Evolutionary conservation across 1,140 invertebrate genomes (phyloP).

Genomic region (Hirudo medicinalis): DNA sequence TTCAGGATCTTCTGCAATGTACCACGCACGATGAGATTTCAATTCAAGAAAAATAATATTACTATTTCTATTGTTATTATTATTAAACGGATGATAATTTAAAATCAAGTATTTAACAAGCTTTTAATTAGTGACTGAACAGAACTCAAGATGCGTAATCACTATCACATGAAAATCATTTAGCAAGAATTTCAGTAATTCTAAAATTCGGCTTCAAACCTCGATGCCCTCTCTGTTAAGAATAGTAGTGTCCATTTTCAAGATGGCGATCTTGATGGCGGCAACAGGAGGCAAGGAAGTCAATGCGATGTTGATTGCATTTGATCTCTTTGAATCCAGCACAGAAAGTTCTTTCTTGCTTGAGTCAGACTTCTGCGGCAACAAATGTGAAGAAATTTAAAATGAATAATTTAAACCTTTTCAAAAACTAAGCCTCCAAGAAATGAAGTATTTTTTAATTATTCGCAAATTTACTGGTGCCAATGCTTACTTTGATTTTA

Average conservation of each 20-base stretch:
- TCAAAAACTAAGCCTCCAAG: neutral
- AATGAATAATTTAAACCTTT: neutral
- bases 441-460: no score
- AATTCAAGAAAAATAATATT: no score
- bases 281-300: constrained; percentile 86
- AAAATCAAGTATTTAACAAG: no score
- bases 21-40: no score
- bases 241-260: constrained; percentile 97
- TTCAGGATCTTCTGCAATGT: constrained; percentile 72
- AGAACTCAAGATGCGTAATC: no score
- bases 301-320: constrained; percentile 98
- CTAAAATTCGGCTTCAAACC: constrained; percentile 40
- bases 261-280: constrained; percentile 91
- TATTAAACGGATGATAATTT: no score
- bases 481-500: constrained; percentile 57
- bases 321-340: constrained; percentile 89
- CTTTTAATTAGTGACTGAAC: no score
- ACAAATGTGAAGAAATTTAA: neutral
- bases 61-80: no score
- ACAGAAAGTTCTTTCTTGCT: constrained; percentile 92
- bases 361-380: constrained; percentile 68
- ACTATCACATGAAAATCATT: neutral
- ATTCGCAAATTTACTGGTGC: constrained; percentile 13
- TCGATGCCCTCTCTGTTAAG: constrained; percentile 96
- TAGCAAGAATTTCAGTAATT: neutral